Evolutionary conservation across 2,113 vertebrate species (phyloP).

Genomic region (Cygnus atratus): DNA sequence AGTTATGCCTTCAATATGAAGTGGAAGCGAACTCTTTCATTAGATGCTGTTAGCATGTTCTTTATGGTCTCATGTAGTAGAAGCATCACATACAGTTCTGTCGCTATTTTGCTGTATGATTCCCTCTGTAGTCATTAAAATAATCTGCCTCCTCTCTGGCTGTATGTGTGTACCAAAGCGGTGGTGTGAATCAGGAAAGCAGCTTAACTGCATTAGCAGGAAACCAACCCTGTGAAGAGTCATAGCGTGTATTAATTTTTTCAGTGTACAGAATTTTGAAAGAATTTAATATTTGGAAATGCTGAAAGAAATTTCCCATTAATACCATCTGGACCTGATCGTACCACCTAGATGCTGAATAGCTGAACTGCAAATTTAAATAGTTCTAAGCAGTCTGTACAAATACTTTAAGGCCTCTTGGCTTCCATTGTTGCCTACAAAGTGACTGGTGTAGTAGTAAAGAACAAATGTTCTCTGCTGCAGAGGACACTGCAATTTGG

Average conservation of each 20-base stretch:
- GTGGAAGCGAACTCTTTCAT: not conserved
- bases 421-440: not conserved
- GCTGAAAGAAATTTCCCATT: not conserved
- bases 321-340: not conserved
- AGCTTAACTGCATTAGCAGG: not conserved
- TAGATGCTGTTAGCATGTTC: not conserved
- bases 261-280: not conserved
- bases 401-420: not conserved
- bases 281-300: not conserved
- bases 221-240: not conserved
- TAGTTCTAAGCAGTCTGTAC: not conserved
- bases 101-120: not conserved
- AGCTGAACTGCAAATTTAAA: not conserved
- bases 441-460: not conserved
- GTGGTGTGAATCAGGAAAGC: not conserved
- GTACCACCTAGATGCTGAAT: not conserved
- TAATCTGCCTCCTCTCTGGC: not conserved
- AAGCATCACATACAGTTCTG: not conserved
- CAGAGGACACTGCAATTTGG: not conserved
- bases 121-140: not conserved
- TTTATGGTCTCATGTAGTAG: not conserved
- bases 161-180: not conserved
- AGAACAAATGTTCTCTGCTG: not conserved
- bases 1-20: not conserved
- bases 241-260: not conserved